Conservation (phyloP, 2,113 vertebrate species). For the Rattus rattus region DNA sequence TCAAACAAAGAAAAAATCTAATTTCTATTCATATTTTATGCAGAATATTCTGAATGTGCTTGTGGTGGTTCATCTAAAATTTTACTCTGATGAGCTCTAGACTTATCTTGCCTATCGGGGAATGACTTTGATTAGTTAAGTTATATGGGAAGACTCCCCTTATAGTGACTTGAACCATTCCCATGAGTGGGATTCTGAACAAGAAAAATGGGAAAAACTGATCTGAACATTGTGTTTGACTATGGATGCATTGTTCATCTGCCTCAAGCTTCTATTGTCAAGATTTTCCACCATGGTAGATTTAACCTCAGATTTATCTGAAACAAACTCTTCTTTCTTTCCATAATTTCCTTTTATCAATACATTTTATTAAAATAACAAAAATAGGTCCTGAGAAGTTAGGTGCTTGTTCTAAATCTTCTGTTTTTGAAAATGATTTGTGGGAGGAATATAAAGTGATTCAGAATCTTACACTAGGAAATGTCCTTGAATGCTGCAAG, state of each 20-base stretch:
- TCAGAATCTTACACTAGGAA: neutral
- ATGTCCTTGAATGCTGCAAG: neutral
- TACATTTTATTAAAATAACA: neutral
- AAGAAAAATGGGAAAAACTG: neutral
- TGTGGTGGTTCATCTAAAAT: neutral
- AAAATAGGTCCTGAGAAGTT: neutral
- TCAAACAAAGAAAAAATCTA: neutral
- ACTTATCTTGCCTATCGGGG: neutral
- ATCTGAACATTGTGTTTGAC: neutral
- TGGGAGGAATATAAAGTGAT: neutral
- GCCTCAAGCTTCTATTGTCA: neutral
- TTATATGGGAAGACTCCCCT: neutral
- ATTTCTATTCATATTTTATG: slow-evolving; percentile 15
- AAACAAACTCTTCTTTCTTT: neutral
- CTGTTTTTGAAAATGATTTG: neutral
- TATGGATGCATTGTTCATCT: neutral
- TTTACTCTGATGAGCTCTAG: neutral
- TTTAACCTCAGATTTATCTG: neutral
- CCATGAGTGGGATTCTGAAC: neutral
- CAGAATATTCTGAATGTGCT: slow-evolving; percentile 14
- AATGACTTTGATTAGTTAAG: neutral
- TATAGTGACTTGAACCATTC: neutral
- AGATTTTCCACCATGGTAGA: no score
- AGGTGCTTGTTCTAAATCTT: neutral
- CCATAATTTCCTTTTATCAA: neutral